Percentiles rank a stretch among this genome's conserved stretches.
These are phyloP conservation scores for Ormia ochracea DNA, from an alignment of 2,888 invertebrate genomes.

Conservation along the genomic window DNA sequence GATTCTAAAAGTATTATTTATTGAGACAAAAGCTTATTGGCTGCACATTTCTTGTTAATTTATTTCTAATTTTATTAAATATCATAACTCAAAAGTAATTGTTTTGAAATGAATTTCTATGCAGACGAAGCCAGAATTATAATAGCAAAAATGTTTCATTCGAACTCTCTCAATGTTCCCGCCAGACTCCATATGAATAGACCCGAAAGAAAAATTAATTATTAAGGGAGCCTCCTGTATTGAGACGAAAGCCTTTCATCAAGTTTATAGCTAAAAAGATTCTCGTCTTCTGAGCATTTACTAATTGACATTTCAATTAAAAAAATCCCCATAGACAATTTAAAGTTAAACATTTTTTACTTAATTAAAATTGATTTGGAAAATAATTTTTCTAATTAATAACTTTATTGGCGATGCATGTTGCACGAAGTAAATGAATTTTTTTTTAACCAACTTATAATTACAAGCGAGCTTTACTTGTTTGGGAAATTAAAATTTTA, in stretches of 20 bases:
- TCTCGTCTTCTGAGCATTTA: neutral
- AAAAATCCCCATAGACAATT: neutral
- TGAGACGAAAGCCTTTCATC: neutral
- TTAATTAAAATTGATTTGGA: slow-evolving; percentile 4
- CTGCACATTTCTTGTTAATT: too few species aligned
- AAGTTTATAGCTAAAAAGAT: slow-evolving; percentile 19
- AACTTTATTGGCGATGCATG: neutral
- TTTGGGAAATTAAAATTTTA: too few species aligned
- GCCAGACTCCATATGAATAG: neutral
- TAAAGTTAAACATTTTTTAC: neutral
- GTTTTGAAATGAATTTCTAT: too few species aligned
- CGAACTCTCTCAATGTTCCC: neutral
- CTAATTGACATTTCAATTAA: neutral
- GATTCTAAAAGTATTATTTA: too few species aligned
- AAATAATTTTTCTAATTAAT: neutral
- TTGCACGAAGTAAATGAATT: slow-evolving; percentile 2
- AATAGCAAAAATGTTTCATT: neutral
- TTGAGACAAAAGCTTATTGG: too few species aligned
- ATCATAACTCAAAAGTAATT: too few species aligned
- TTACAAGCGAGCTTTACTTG: too few species aligned
- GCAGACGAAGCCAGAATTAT: too few species aligned
- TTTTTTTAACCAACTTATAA: neutral
- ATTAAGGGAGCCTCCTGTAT: neutral
- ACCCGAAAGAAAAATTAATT: neutral
- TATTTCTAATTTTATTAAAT: too few species aligned